Percentiles rank a stretch among this genome's conserved stretches.
These are phyloP conservation scores for Eubucco bourcierii DNA, from an alignment of 2,113 vertebrate genomes.

Conservation along the genomic window DNA sequence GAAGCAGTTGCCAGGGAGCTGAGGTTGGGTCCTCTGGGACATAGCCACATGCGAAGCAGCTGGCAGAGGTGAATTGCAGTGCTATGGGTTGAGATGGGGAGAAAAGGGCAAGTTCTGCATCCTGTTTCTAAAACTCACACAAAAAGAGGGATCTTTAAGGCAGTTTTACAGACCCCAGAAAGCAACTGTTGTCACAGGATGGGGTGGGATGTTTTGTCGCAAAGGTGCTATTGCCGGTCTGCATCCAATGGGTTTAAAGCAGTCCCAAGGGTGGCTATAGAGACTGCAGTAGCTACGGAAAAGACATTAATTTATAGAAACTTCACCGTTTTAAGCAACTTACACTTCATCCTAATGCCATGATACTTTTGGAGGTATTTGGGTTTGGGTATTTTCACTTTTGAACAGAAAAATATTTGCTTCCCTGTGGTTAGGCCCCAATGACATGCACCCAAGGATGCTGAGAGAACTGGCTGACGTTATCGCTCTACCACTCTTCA, in stretches of 20 bases:
- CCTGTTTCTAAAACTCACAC: not conserved
- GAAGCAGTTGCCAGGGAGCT: not conserved
- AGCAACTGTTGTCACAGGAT: not conserved
- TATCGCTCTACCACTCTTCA: too few relatives aligned
- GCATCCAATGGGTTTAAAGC: not conserved
- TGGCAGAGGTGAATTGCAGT: not conserved
- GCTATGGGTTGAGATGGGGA: not conserved
- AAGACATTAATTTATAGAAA: not conserved
- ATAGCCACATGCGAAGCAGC: not conserved
- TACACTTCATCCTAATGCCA: not conserved
- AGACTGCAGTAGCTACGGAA: not conserved
- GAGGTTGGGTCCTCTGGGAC: not conserved
- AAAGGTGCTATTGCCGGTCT: not conserved
- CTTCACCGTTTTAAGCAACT: not conserved
- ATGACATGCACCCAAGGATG: too few relatives aligned
- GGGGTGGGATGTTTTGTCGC: not conserved
- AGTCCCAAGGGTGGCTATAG: not conserved
- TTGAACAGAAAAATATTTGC: not conserved
- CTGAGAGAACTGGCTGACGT: too few relatives aligned
- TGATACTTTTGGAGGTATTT: not conserved
- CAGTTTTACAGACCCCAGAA: not conserved
- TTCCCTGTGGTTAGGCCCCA: not conserved
- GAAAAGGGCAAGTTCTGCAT: not conserved
- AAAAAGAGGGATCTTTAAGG: not conserved
- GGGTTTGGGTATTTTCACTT: not conserved